Evolutionary conservation across 2,888 invertebrate genomes (phyloP).

Genomic region (Leptinotarsa peninsularis): DNA sequence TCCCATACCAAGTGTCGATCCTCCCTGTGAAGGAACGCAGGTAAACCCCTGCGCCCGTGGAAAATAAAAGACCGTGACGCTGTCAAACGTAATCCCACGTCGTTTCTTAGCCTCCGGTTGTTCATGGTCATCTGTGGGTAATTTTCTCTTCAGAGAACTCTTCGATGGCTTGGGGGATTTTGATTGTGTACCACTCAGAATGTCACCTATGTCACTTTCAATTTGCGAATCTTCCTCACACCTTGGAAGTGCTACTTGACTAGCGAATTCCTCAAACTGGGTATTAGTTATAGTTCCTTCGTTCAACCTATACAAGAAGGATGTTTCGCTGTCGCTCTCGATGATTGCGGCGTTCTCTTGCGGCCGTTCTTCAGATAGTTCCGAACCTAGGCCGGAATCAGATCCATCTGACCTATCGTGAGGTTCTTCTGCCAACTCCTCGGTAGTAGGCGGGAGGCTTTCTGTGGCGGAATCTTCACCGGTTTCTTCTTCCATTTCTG

Average conservation of each 20-base stretch:
- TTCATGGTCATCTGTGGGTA: slow-evolving; percentile 66
- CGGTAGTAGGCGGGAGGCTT: slow-evolving; percentile 70
- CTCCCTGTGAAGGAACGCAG: slow-evolving; percentile 91
- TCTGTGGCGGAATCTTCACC: slow-evolving; percentile 75
- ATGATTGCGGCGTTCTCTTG: slow-evolving; percentile 54
- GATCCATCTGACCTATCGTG: slow-evolving; percentile 82
- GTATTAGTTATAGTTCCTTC: slow-evolving; percentile 43
- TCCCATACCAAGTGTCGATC: slow-evolving; percentile 94
- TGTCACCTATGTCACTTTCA: slow-evolving; percentile 48
- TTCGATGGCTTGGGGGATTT: slow-evolving; percentile 62
- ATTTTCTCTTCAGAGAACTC: slow-evolving; percentile 80
- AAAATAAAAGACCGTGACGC: slow-evolving; percentile 95
- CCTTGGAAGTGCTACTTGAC: slow-evolving; percentile 28
- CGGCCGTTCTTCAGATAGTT: slow-evolving; percentile 74
- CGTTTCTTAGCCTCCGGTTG: slow-evolving; percentile 75
- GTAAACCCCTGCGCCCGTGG: slow-evolving; percentile 92
- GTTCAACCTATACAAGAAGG: slow-evolving; percentile 66
- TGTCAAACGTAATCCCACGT: slow-evolving; percentile 88
- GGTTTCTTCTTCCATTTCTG: slow-evolving; percentile 53
- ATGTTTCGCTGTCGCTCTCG: slow-evolving; percentile 69
- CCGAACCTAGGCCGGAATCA: slow-evolving; percentile 85
- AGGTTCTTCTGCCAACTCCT: slow-evolving; percentile 71
- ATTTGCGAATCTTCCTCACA: slow-evolving; percentile 43
- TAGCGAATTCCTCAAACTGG: slow-evolving; percentile 41
- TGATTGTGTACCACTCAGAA: slow-evolving; percentile 48